Conservation (phyloP, 2,113 vertebrate species). For the Zosterops lateralis region DNA sequence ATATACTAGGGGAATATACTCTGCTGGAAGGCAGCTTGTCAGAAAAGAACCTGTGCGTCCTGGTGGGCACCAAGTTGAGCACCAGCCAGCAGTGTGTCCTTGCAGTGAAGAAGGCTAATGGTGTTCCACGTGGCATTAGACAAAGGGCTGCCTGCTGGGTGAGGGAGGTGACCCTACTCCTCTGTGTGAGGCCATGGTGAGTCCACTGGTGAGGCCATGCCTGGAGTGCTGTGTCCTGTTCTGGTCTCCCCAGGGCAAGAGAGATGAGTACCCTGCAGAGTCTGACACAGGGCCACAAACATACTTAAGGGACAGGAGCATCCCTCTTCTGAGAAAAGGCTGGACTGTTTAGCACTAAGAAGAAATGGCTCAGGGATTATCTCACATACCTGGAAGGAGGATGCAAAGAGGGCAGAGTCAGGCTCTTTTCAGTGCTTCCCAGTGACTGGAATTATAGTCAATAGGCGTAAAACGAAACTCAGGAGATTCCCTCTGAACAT, state of each 20-base stretch:
- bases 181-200: background rate
- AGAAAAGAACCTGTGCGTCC: background rate
- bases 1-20: no score
- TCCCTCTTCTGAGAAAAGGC: background rate
- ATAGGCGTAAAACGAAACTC: background rate
- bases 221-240: background rate
- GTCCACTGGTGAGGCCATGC: background rate
- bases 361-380: fast-evolving
- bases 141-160: background rate
- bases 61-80: background rate
- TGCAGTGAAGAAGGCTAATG: background rate
- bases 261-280: background rate
- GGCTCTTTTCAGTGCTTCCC: background rate
- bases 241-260: no score
- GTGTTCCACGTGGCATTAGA: background rate
- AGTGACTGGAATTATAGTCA: background rate
- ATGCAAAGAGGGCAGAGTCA: background rate
- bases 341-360: background rate
- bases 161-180: background rate
- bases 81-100: background rate
- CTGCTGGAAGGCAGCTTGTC: background rate
- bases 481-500: background rate
- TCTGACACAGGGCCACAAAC: background rate
- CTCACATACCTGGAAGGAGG: background rate
- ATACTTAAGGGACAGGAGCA: background rate